A percentile compares a stretch with the other conserved stretches of the same genome.
Evolutionary conservation across 2,888 invertebrate genomes (phyloP).

Genomic region (Pseudeuparius sepicola): DNA sequence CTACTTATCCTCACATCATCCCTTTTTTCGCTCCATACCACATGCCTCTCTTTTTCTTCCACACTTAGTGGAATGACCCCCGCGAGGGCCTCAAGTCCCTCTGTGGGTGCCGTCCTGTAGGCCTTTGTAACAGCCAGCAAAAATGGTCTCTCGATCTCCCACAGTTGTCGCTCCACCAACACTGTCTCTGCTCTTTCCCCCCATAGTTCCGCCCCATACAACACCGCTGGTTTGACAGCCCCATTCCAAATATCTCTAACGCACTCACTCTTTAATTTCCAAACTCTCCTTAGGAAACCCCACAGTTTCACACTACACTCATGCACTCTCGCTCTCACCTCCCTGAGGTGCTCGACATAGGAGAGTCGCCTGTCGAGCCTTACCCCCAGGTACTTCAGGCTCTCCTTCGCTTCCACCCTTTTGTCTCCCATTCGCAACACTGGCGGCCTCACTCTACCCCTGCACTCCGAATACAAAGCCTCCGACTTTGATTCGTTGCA

Average conservation of each 20-base stretch:
- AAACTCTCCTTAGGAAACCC: conserved; percentile 6
- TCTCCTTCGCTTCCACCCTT: background rate
- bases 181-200: conserved; percentile 12
- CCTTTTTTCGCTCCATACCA: no score
- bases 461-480: conserved; percentile 13
- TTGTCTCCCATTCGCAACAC: conserved; percentile 8
- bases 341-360: conserved; percentile 14
- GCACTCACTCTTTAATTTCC: conserved; percentile 6
- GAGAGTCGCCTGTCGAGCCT: conserved; percentile 9
- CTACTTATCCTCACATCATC: no score
- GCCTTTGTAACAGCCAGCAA: conserved; percentile 17
- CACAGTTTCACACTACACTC: conserved; percentile 2
- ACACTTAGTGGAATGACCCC: conserved; percentile 13
- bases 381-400: conserved; percentile 16
- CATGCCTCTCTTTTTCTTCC: conserved; percentile 1
- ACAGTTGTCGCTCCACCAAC: conserved; percentile 12
- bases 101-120: conserved; percentile 19
- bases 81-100: conserved; percentile 14
- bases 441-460: conserved; percentile 7
- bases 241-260: no score
- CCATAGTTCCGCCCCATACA: conserved; percentile 21
- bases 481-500: conserved; percentile 19
- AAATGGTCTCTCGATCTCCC: conserved; percentile 18
- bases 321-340: background rate
- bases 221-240: conserved; percentile 14